phyloP scores from a whole-genome alignment of 2,113 vertebrate genomes.

The Apodemus sylvaticus region DNA sequence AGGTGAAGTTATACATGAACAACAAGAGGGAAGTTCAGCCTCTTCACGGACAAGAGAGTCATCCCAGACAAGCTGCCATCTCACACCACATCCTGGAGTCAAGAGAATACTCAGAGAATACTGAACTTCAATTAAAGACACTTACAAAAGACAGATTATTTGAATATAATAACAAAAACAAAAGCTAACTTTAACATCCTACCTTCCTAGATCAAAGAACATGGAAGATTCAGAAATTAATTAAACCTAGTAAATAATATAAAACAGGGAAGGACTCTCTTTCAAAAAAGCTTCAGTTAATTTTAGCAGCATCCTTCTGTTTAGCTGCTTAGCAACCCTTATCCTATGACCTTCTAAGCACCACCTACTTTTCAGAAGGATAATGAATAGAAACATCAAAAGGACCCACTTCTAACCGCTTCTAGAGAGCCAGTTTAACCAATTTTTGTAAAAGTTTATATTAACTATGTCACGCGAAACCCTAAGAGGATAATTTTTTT shows the following conservation, averaged over 20 bases:
- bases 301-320: conserved; percentile 92
- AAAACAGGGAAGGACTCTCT: conserved; percentile 76
- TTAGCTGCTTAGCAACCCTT: conserved; percentile 93
- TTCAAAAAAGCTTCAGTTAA: conserved; percentile 87
- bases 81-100: conserved; percentile 79
- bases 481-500: not conserved
- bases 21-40: not conserved
- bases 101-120: conserved; percentile 42
- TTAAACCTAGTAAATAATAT: conserved; percentile 70
- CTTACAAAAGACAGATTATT: conserved; percentile 69
- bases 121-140: conserved; percentile 75
- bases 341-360: conserved; percentile 91
- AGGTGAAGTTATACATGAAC: conserved; percentile 61
- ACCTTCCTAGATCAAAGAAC: conserved; percentile 47
- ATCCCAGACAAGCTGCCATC: conserved; percentile 81
- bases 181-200: conserved; percentile 55
- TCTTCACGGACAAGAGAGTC: conserved; percentile 69
- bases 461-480: conserved; percentile 41
- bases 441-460: conserved; percentile 59
- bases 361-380: conserved; percentile 90
- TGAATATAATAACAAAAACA: conserved; percentile 55
- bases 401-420: conserved; percentile 80
- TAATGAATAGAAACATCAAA: conserved; percentile 88
- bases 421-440: conserved; percentile 75
- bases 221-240: conserved; percentile 59